Percentiles rank a stretch among this genome's conserved stretches.
These are phyloP conservation scores for Melitaea cinxia DNA, from an alignment of 1,140 invertebrate species.

Conservation along the genomic window DNA sequence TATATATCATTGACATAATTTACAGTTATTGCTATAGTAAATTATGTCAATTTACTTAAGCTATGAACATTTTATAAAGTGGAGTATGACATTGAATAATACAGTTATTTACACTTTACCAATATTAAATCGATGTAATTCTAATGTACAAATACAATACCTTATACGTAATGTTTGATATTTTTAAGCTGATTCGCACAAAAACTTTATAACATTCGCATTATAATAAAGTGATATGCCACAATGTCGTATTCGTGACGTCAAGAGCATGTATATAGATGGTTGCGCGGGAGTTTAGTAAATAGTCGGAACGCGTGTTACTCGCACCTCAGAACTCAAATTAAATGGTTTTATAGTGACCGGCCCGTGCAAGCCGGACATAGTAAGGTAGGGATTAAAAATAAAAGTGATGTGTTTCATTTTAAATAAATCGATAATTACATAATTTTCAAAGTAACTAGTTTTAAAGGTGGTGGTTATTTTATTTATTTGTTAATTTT, in stretches of 20 bases:
- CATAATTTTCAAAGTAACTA: not conserved
- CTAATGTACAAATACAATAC: not conserved
- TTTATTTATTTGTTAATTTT: not conserved
- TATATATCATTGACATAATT: too few relatives aligned
- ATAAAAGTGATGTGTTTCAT: slow-evolving; percentile 3
- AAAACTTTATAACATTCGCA: not conserved
- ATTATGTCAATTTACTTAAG: too few relatives aligned
- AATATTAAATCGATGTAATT: not conserved
- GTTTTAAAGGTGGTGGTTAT: not conserved
- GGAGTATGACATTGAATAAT: too few relatives aligned
- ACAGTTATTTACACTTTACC: not conserved
- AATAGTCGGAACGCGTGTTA: slow-evolving; percentile 57
- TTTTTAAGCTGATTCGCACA: not conserved
- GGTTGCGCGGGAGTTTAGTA: slow-evolving; percentile 54
- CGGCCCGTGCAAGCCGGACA: slow-evolving; percentile 28
- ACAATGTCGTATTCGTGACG: slow-evolving; percentile 46
- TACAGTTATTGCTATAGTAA: too few relatives aligned
- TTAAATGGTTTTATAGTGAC: slow-evolving; percentile 24
- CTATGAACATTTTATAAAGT: too few relatives aligned
- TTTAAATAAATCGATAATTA: not conserved
- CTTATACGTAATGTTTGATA: not conserved
- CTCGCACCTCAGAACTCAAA: slow-evolving; percentile 49
- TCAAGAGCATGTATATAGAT: slow-evolving; percentile 66
- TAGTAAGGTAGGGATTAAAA: slow-evolving; percentile 45
- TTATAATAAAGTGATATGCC: slow-evolving; percentile 3